Base-by-base conservation (phyloP, 2,113 vertebrate genomes). In the Phoenicopterus ruber region DNA sequence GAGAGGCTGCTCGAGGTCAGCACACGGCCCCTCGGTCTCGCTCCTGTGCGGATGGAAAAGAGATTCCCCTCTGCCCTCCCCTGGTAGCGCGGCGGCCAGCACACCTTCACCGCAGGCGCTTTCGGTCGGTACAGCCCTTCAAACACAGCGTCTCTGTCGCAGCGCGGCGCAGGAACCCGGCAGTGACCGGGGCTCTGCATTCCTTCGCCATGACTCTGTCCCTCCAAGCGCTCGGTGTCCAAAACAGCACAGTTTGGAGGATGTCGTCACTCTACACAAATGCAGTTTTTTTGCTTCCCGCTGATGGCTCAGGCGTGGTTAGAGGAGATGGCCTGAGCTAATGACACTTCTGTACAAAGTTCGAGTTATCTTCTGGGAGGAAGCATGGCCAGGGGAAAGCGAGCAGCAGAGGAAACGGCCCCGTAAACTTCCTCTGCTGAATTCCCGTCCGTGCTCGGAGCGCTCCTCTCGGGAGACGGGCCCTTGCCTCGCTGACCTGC, bases 331-430 rank as follows among this genome's bases (percentile, higher is more conserved):
- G 47, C 38, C 71, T 25, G 82, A 74, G 92, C 58, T 74, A 3
- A 73, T 2, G 58, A n/a, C 36, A 12, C 63, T 55, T 13, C 67
- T 93, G 59, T 47, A 55, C 90, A 52, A 55, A 29, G 86, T 2
- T 95, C 65, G 17, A 71, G 47, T 49, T 55, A 3, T 71, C 95
- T 94, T 78, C 86, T 79, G 86, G 92, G 92, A 94, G 96, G 90
- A 92, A 95, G 86, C 57, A 71, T 2, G 9, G 72, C 79, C 1
- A 1, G 82, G 84, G 84, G 87, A 87, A 21, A 47, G 5, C 13
- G 0, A n/a, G n/a, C 10, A 9, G 61, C 62, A 2, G 72, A 78
- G 95, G 95, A 94, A 93, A 71, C 1, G 2, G 83, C 84, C 11
- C 0, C 2, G 1, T 86, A 63, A 88, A 94, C 92, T 96, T 96